A percentile compares a stretch with the other conserved stretches of the same genome.
These are phyloP conservation scores for Silurus glanis DNA, from an alignment of 2,113 vertebrate genomes.

Conservation along the genomic window DNA sequence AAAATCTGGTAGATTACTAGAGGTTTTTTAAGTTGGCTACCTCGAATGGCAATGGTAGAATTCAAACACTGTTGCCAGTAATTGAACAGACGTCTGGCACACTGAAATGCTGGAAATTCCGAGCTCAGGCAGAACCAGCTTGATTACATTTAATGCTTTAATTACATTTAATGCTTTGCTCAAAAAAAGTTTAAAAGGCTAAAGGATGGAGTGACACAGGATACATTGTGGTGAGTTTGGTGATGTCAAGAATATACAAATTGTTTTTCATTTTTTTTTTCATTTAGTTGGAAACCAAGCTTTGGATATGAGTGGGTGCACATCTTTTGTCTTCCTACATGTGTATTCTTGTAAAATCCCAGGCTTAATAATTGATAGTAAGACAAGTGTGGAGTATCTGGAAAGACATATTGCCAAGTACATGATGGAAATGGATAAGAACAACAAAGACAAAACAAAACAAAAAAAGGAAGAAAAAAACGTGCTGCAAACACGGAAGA, in stretches of 20 bases:
- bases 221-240: background rate
- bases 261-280: too few relatives aligned
- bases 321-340: background rate
- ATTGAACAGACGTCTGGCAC: background rate
- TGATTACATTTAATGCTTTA: background rate
- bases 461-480: background rate
- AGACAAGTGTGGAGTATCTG: background rate
- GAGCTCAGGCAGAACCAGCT: background rate
- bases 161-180: background rate
- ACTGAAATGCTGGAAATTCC: background rate
- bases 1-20: background rate
- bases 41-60: background rate
- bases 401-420: background rate
- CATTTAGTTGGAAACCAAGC: background rate
- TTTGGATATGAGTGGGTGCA: background rate
- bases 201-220: background rate
- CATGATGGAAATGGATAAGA: background rate
- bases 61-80: background rate
- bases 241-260: background rate
- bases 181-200: background rate
- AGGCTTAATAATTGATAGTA: background rate
- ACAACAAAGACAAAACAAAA: background rate
- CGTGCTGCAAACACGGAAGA: too few relatives aligned
- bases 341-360: background rate
- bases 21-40: background rate